phyloP scores from a whole-genome alignment of 1,140 invertebrate genomes.

The Wasmannia auropunctata region DNA sequence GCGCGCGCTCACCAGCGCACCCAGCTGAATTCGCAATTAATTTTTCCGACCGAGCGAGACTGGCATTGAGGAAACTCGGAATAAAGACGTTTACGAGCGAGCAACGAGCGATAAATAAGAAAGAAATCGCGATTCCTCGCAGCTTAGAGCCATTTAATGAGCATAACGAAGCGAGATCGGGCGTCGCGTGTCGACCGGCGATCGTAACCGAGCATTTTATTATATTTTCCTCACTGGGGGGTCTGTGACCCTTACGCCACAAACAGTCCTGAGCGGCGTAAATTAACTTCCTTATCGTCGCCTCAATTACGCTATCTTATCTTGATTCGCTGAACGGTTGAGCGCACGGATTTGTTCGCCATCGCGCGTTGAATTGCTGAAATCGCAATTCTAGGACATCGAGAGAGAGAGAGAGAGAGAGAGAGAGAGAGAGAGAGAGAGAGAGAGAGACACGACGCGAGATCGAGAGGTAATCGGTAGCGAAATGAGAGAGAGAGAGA shows the following conservation, averaged over 20 bases:
- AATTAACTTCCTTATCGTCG: conserved; percentile 48
- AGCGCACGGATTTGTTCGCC: not conserved
- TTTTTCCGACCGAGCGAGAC: not conserved
- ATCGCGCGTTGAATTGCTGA: conserved; percentile 19
- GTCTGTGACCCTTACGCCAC: not conserved
- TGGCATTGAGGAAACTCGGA: not conserved
- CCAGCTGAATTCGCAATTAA: not conserved
- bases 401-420: not conserved
- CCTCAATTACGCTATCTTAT: conserved; percentile 51
- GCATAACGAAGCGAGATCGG: not conserved
- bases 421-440: not conserved
- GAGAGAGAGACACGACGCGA: not conserved
- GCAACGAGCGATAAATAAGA: conserved; percentile 17
- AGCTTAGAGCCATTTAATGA: conserved; percentile 23
- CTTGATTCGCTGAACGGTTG: conserved; percentile 23
- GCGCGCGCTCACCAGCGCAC: too few species aligned
- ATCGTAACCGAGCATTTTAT: conserved; percentile 27
- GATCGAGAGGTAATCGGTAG: conserved; percentile 7
- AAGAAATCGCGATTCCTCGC: conserved; percentile 12
- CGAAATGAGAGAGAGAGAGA: conserved; percentile 29
- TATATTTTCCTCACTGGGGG: not conserved
- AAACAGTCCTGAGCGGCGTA: conserved; percentile 7
- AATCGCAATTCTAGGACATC: conserved; percentile 7
- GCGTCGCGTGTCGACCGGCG: not conserved
- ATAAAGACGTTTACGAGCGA: not conserved